phyloP scores from a whole-genome alignment of 2,113 vertebrate species.

The Chaenocephalus aceratus region DNA sequence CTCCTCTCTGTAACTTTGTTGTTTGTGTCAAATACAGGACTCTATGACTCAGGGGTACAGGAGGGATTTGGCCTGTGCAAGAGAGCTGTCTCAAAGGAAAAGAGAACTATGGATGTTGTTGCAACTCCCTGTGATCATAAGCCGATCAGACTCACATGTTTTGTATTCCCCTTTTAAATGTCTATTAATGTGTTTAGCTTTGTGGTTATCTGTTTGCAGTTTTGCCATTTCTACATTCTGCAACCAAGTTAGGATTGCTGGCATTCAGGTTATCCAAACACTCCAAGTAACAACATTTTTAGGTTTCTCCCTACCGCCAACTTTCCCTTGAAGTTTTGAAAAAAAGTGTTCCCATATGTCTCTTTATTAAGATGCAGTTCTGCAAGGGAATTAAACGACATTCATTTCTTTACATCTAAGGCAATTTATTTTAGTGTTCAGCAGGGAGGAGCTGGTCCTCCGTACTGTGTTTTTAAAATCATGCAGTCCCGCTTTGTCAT shows the following conservation, averaged over 20 bases:
- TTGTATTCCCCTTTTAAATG: slow-evolving; percentile 5
- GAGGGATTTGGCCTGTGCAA: slow-evolving; percentile 14
- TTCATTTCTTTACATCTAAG: slow-evolving; percentile 18
- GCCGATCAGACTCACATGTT: neutral
- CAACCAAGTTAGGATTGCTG: neutral
- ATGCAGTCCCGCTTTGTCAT: neutral
- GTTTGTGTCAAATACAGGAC: slow-evolving; percentile 54
- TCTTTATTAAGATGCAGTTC: slow-evolving; percentile 35
- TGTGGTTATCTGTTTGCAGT: neutral
- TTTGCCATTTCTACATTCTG: neutral
- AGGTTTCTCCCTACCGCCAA: slow-evolving; percentile 3
- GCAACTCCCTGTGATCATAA: slow-evolving; percentile 15
- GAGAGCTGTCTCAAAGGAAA: slow-evolving; percentile 44
- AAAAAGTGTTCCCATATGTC: slow-evolving; percentile 31
- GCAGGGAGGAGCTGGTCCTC: slow-evolving; percentile 42
- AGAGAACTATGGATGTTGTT: slow-evolving; percentile 12
- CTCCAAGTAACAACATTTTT: neutral
- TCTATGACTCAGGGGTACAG: slow-evolving; percentile 45
- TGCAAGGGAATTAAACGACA: slow-evolving; percentile 15
- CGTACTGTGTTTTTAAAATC: slow-evolving; percentile 1
- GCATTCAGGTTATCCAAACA: too few relatives aligned
- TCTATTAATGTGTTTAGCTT: neutral
- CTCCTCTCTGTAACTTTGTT: slow-evolving; percentile 39
- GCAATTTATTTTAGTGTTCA: slow-evolving; percentile 40
- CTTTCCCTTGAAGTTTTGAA: slow-evolving; percentile 20